These are phyloP conservation scores for Temnothorax nylanderi DNA, from an alignment of 1,140 invertebrate species.

Conservation along the genomic window DNA sequence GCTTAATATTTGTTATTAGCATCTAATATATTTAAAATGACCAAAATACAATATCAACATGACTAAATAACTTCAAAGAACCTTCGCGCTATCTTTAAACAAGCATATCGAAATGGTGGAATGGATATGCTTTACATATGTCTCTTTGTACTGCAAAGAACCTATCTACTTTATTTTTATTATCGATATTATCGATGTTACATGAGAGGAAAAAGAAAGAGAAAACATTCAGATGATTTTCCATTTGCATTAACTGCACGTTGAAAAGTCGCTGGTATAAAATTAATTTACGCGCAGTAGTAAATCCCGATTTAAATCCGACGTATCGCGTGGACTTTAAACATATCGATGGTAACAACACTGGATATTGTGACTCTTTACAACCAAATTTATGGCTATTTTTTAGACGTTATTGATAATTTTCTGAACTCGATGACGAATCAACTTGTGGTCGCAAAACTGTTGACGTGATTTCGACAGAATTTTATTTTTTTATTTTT, in stretches of 20 bases:
- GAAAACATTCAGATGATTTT: background rate
- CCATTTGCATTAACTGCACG: background rate
- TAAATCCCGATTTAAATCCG: conserved; percentile 57
- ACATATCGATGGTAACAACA: background rate
- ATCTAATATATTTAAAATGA: background rate
- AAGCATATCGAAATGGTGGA: background rate
- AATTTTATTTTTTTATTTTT: background rate
- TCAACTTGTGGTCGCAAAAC: background rate
- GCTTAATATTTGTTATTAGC: background rate
- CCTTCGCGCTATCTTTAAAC: background rate
- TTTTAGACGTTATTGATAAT: background rate
- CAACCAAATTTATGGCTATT: background rate
- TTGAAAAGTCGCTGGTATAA: conserved; percentile 7
- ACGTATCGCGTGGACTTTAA: background rate
- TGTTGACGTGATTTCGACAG: background rate
- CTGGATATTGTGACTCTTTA: background rate
- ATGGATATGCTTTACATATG: background rate
- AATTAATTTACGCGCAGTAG: conserved; percentile 27
- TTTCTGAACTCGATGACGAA: background rate
- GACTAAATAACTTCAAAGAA: background rate
- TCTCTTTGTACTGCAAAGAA: background rate
- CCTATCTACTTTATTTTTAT: background rate
- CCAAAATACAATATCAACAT: background rate
- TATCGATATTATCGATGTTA: background rate
- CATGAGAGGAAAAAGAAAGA: background rate